These are phyloP conservation scores for Alfaro cultratus DNA, from an alignment of 2,797 vertebrate genomes.

Conservation along the genomic window DNA sequence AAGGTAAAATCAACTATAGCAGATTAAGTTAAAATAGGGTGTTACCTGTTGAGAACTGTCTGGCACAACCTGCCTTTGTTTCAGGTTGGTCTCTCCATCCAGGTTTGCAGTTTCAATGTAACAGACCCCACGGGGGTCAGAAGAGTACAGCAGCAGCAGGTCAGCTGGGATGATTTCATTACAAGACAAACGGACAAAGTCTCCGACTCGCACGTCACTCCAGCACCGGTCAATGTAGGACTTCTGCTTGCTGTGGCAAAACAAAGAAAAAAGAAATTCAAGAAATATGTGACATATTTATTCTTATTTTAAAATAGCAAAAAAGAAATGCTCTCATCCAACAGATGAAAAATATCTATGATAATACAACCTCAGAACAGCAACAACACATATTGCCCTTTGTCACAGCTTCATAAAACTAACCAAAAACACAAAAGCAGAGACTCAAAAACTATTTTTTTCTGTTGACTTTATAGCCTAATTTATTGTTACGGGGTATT, in stretches of 20 bases:
- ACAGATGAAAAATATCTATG: neutral
- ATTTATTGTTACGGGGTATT: neutral
- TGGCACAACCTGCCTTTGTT: constrained; percentile 91
- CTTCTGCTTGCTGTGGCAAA: constrained; percentile 81
- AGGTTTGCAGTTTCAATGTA: constrained; percentile 93
- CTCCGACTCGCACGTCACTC: constrained; percentile 92
- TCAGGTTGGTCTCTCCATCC: constrained; percentile 96
- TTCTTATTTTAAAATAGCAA: neutral
- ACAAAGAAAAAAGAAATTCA: neutral
- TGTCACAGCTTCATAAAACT: neutral
- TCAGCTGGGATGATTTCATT: constrained; percentile 96
- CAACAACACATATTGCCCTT: neutral
- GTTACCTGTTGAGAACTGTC: constrained; percentile 71
- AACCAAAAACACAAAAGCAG: neutral
- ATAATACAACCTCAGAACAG: neutral
- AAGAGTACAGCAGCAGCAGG: constrained; percentile 90
- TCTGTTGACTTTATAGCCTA: neutral
- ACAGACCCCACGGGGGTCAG: constrained; percentile 90
- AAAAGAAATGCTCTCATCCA: neutral
- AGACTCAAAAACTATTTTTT: neutral
- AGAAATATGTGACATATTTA: neutral
- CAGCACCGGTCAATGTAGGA: constrained; percentile 84
- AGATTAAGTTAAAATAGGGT: neutral
- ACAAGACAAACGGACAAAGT: constrained; percentile 90
- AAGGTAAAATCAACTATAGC: neutral